Base-by-base conservation (phyloP, 2,888 invertebrate species). In the Nysson spinosus region DNA sequence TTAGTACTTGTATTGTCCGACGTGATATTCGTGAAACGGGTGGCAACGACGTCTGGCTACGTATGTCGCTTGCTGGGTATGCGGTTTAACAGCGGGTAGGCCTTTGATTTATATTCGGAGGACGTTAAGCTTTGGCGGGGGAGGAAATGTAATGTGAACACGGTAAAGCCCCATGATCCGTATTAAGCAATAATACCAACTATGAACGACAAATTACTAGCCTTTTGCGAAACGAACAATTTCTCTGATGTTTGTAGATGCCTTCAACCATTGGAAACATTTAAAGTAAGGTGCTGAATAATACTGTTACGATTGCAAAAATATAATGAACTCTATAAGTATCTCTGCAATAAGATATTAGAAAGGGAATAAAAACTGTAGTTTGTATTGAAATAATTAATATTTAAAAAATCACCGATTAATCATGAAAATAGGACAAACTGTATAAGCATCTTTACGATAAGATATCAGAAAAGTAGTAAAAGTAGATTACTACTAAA, bases 91-190 rank as follows among this genome's bases (percentile, higher is more conserved):
- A 40, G 34, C 35, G 26, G 32, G 17, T 37, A 6, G 35, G 11
- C 40, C 32, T 56, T 56, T 71, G 73, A 73, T 73, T 73, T 73
- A 74, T 60, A 55, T 55, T 19, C 52, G 35, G 46, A n/a, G 56
- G 26, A 43, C 14, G 35, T 12, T 43, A 40, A 60, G 40, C 49
- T 30, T 58, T 7, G 11, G 17, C n/a, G 20, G 16, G 6, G 42
- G 50, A 54, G 49, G 61, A 17, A 40, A 44, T 69, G 67, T 51
- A 69, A 68, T 40, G 66, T 62, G 57, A 44, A 44, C 50, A 44
- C n/a, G 57, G 69, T 62, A 64, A 75, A 67, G 72, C 62, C 65
- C 67, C 58, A 70, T 72, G 67, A 72, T 70, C 62, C 70, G 76
- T 64, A 61, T 75, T 72, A 70, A 62, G 60, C 69, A 70, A 62